A percentile compares a stretch with the other conserved stretches of the same genome.
Conservation (phyloP, 2,113 vertebrate genomes). For the Menura novaehollandiae region DNA sequence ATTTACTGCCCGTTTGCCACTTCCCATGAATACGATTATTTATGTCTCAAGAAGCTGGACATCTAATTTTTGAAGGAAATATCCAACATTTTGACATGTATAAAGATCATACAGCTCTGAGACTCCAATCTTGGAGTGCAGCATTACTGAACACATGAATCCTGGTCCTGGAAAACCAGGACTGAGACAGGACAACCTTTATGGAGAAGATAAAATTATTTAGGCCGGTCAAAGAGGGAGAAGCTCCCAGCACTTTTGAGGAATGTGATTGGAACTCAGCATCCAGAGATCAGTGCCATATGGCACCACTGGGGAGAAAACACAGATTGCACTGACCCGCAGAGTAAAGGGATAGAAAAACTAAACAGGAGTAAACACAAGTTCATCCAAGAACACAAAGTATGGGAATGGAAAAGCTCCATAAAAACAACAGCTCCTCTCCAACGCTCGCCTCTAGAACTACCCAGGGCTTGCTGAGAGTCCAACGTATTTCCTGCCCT, state of each 20-base stretch:
- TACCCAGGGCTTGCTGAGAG: background rate
- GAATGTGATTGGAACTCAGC: background rate
- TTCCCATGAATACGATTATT: background rate
- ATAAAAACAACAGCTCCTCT: background rate
- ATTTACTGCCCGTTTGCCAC: background rate
- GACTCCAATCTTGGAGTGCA: background rate
- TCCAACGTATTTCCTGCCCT: background rate
- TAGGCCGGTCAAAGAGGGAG: background rate
- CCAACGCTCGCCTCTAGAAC: background rate
- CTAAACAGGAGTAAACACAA: background rate
- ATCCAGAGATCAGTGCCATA: fast-evolving
- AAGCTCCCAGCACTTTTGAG: background rate
- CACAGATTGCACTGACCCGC: background rate
- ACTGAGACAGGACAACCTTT: background rate
- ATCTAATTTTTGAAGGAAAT: background rate
- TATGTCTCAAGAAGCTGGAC: background rate
- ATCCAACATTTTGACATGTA: background rate
- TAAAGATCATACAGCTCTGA: background rate
- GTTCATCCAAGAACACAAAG: background rate
- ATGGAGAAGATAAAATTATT: background rate
- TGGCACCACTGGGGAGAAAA: background rate
- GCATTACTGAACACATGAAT: background rate
- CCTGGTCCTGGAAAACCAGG: background rate
- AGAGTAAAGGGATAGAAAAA: background rate
- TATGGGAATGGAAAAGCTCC: background rate